A percentile compares a stretch with the other conserved stretches of the same genome.
Evolutionary conservation across 2,888 invertebrate genomes (phyloP).

Genomic region (Protodeltote pygarga): DNA sequence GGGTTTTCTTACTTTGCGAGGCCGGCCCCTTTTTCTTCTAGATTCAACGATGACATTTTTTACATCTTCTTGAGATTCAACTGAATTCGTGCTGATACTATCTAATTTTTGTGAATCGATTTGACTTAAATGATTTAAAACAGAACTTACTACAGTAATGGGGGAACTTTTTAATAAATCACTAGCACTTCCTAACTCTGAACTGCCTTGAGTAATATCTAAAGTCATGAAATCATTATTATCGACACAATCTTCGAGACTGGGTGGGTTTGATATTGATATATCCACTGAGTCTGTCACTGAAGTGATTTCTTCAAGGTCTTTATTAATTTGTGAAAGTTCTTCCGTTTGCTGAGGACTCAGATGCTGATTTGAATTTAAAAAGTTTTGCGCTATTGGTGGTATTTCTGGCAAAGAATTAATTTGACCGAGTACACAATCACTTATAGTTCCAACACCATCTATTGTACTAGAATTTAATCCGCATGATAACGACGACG

Average conservation of each 20-base stretch:
- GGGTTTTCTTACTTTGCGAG: slow-evolving; percentile 82
- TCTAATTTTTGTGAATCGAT: slow-evolving; percentile 76
- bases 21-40: slow-evolving; percentile 87
- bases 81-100: slow-evolving; percentile 77
- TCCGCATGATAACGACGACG: slow-evolving; percentile 62
- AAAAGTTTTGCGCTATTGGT: slow-evolving; percentile 73
- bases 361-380: slow-evolving; percentile 73
- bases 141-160: slow-evolving; percentile 62
- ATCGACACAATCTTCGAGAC: slow-evolving; percentile 81
- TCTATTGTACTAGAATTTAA: slow-evolving; percentile 66
- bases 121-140: slow-evolving; percentile 65
- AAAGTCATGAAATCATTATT: slow-evolving; percentile 81
- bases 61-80: slow-evolving; percentile 83
- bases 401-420: slow-evolving; percentile 74
- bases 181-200: slow-evolving; percentile 74
- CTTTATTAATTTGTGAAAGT: slow-evolving; percentile 81
- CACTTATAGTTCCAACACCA: slow-evolving; percentile 72
- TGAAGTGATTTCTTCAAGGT: slow-evolving; percentile 81
- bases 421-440: slow-evolving; percentile 78
- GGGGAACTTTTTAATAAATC: slow-evolving; percentile 81
- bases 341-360: slow-evolving; percentile 84
- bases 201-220: slow-evolving; percentile 74
- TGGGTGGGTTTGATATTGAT: slow-evolving; percentile 75
- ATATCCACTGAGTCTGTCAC: slow-evolving; percentile 75
- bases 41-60: slow-evolving; percentile 80